Conservation (phyloP, 2,888 invertebrate genomes). For the Tetragonisca angustula region DNA sequence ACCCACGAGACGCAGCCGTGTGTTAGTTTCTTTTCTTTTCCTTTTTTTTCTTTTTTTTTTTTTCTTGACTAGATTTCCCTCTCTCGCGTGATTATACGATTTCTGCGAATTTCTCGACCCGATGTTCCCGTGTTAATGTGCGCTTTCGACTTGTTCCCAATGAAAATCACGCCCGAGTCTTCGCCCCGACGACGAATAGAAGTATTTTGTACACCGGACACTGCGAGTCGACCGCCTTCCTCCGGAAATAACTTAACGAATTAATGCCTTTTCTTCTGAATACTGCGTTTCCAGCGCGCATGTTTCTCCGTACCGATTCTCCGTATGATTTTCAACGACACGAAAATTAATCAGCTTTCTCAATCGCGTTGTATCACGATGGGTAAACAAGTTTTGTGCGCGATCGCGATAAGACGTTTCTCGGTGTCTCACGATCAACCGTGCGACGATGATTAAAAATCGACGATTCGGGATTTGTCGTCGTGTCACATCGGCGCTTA, state of each 20-base stretch:
- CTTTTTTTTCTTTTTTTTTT: slow-evolving; percentile 43
- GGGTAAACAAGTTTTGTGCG: slow-evolving; percentile 40
- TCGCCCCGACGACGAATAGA: slow-evolving; percentile 4
- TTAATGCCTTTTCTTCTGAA: slow-evolving; percentile 29
- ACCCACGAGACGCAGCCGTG: slow-evolving; percentile 39
- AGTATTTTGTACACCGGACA: slow-evolving; percentile 18
- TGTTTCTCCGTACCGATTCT: neutral
- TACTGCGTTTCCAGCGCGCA: slow-evolving; percentile 19
- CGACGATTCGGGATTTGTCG: slow-evolving; percentile 2
- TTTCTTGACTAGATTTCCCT: slow-evolving; percentile 66
- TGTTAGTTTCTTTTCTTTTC: neutral
- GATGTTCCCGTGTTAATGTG: slow-evolving; percentile 57
- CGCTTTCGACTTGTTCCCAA: slow-evolving; percentile 63
- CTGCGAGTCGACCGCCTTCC: neutral
- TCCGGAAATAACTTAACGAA: neutral
- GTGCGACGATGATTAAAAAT: slow-evolving; percentile 1
- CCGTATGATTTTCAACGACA: neutral
- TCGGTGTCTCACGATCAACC: slow-evolving; percentile 9
- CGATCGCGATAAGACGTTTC: slow-evolving; percentile 38
- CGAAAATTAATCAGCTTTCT: slow-evolving; percentile 14
- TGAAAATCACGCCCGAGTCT: slow-evolving; percentile 52
- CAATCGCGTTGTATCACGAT: neutral
- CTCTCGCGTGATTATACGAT: neutral
- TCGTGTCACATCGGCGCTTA: slow-evolving; percentile 7
- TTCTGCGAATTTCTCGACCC: slow-evolving; percentile 30